Evolutionary conservation across 2,797 vertebrate species (phyloP).

Genomic region (Siniperca undulata): DNA sequence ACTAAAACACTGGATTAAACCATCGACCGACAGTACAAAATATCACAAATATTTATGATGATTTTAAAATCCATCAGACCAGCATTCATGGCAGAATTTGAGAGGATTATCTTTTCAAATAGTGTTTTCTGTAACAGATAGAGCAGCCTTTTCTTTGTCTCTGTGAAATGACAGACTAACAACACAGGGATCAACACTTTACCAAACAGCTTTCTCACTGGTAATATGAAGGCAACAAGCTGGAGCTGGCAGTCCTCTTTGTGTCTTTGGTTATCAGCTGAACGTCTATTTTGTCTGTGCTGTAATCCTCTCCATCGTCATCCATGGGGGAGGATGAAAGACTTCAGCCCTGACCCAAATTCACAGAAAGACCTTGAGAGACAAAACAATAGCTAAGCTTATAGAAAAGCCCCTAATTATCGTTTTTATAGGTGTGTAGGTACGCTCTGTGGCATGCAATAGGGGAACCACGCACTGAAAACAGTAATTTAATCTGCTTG

Average conservation of each 20-base stretch:
- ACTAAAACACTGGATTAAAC: constrained; percentile 55
- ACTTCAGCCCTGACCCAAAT: constrained; percentile 77
- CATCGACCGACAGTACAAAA: not conserved
- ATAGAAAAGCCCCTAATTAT: constrained; percentile 70
- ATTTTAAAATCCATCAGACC: constrained; percentile 29
- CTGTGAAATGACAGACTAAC: constrained; percentile 33
- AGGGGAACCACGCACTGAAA: constrained; percentile 45
- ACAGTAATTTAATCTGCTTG: constrained; percentile 49
- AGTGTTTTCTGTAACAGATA: constrained; percentile 38
- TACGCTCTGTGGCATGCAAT: not conserved
- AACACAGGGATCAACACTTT: constrained; percentile 49
- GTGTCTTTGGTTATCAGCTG: constrained; percentile 64
- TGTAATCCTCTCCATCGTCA: constrained; percentile 71
- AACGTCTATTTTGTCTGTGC: constrained; percentile 79
- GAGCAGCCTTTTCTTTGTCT: constrained; percentile 57
- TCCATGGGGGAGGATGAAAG: constrained; percentile 77
- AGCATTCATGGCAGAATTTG: constrained; percentile 44
- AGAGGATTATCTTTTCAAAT: constrained; percentile 60
- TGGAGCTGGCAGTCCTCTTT: constrained; percentile 58
- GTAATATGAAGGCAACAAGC: constrained; percentile 36
- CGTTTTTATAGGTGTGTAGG: constrained; percentile 2
- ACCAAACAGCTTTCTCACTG: constrained; percentile 48
- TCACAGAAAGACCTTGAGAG: constrained; percentile 67
- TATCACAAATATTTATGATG: constrained; percentile 31
- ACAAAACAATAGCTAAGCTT: constrained; percentile 73